These are phyloP conservation scores for Nothocercus nigrocapillus DNA, from an alignment of 2,113 vertebrate genomes.

Conservation along the genomic window DNA sequence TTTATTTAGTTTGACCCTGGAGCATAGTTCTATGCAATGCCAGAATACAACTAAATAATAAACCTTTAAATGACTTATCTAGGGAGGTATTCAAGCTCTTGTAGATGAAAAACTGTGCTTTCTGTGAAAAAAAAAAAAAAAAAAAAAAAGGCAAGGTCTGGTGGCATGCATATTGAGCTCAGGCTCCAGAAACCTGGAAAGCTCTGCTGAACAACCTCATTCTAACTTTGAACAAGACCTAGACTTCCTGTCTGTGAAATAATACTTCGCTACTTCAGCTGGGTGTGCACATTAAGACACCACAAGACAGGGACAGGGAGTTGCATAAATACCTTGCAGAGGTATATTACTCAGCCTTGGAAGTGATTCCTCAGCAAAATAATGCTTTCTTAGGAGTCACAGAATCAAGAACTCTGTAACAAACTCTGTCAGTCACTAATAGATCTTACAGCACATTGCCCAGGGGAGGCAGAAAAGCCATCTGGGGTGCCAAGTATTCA, in stretches of 20 bases:
- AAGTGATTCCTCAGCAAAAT: not conserved
- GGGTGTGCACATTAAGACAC: not conserved
- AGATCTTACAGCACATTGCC: not conserved
- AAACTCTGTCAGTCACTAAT: not conserved
- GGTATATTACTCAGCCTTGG: not conserved
- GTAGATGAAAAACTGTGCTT: not conserved
- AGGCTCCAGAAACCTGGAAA: not conserved
- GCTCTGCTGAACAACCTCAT: not conserved
- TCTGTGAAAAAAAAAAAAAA: not conserved
- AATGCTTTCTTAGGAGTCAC: not conserved
- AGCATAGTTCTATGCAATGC: not conserved
- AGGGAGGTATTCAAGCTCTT: not conserved
- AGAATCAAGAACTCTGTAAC: rapidly evolving
- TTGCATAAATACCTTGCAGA: not conserved
- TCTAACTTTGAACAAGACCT: not conserved
- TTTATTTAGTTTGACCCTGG: rapidly evolving
- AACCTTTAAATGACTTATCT: not conserved
- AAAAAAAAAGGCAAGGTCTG: not conserved
- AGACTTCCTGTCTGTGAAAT: not conserved
- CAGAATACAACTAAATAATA: not conserved
- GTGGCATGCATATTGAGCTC: not conserved
- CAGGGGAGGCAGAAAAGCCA: not conserved
- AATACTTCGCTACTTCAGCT: not conserved
- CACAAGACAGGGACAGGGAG: no score
- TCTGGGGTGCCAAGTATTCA: not conserved